Percentiles rank a stretch among this genome's conserved stretches.
These are phyloP conservation scores for Pygathrix nemaeus DNA, from an alignment of 2,113 vertebrate genomes.

Conservation along the genomic window DNA sequence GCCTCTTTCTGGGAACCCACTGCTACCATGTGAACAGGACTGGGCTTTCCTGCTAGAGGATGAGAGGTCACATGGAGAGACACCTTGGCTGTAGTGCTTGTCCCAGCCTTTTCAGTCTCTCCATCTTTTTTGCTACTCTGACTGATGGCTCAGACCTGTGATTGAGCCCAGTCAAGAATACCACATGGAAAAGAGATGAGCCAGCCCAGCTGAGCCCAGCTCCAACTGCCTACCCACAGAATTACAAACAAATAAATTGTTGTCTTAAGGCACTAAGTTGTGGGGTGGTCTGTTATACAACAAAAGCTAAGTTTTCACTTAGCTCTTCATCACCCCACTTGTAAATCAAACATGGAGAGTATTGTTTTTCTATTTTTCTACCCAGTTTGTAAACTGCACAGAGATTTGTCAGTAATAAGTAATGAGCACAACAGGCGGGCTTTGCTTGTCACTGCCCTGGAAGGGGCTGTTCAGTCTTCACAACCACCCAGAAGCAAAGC, in stretches of 20 bases:
- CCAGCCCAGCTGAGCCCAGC: neutral
- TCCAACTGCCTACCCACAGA: neutral
- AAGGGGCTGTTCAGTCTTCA: neutral
- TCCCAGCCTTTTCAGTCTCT: neutral
- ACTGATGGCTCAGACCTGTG: neutral
- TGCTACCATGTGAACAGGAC: neutral
- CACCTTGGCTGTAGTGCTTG: neutral
- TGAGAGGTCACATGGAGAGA: neutral
- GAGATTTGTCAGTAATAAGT: neutral
- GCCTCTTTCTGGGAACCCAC: neutral
- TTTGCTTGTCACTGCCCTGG: neutral
- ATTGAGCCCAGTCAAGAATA: neutral
- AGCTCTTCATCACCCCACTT: neutral
- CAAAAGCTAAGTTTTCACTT: neutral
- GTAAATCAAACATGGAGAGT: neutral
- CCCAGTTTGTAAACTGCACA: neutral
- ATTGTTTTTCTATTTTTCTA: neutral
- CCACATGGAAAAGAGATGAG: neutral
- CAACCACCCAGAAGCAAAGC: neutral
- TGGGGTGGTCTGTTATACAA: neutral
- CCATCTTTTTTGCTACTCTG: neutral
- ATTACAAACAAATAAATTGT: neutral
- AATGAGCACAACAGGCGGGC: neutral
- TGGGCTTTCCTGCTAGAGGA: neutral
- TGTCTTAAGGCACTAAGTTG: neutral